These are phyloP conservation scores for Brachyhypopomus occidentalis DNA, from an alignment of 2,113 vertebrate species.

Conservation along the genomic window DNA sequence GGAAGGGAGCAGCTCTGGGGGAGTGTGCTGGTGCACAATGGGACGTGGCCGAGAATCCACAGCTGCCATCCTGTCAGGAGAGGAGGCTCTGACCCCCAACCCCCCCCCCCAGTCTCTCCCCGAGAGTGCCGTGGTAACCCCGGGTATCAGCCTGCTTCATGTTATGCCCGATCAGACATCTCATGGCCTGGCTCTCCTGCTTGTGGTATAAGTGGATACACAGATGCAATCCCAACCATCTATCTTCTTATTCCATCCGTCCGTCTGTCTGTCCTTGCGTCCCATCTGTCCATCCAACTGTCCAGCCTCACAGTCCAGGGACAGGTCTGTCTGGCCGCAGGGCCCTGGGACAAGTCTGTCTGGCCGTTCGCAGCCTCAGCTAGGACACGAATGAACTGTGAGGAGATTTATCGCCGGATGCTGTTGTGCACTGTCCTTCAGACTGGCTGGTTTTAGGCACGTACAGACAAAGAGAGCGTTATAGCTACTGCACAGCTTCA, in stretches of 20 bases:
- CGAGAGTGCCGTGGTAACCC: conserved; percentile 6
- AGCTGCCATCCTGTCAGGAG: conserved; percentile 57
- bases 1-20: conserved; percentile 74
- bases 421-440: conserved; percentile 37
- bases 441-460: conserved; percentile 51
- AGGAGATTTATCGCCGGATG: conserved; percentile 63
- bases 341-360: no score
- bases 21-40: conserved; percentile 73
- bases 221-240: no score
- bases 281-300: conserved; percentile 2
- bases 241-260: conserved; percentile 1
- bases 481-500: conserved; percentile 31
- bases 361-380: conserved; percentile 21
- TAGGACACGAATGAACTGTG: conserved; percentile 73
- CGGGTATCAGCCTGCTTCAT: conserved; percentile 48
- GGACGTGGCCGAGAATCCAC: conserved; percentile 59
- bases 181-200: conserved; percentile 9
- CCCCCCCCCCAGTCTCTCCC: conserved; percentile 27
- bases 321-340: no score
- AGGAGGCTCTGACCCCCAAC: conserved; percentile 47
- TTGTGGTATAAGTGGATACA: conserved; percentile 32
- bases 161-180: conserved; percentile 38
- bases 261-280: conserved; percentile 21
- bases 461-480: conserved; percentile 65
- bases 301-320: no score